Evolutionary conservation across 2,113 vertebrate genomes (phyloP).

Genomic region (Syngnathus typhle): DNA sequence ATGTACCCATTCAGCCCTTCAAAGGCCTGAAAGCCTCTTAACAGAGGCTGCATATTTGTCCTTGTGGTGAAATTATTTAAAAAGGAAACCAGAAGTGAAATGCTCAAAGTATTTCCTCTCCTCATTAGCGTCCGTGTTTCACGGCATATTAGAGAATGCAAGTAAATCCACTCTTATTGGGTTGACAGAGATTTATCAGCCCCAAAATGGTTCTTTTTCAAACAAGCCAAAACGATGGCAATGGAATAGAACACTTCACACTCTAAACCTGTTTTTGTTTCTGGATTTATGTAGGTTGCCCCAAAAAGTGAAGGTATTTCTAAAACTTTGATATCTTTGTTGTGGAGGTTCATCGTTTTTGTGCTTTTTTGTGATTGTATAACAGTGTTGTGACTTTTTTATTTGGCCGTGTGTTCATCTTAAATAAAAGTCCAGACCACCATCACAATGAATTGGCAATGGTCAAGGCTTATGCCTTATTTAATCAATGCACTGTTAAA

Average conservation of each 20-base stretch:
- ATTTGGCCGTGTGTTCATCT: neutral
- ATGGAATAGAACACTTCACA: conserved; percentile 32
- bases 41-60: conserved; percentile 26
- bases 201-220: conserved; percentile 42
- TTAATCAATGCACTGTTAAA: too few species aligned
- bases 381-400: conserved; percentile 1
- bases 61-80: conserved; percentile 44
- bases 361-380: conserved; percentile 24
- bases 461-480: too few species aligned
- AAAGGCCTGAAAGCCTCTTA: conserved; percentile 46
- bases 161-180: conserved; percentile 45
- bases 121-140: conserved; percentile 22
- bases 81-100: conserved; percentile 21
- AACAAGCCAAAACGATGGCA: conserved; percentile 41
- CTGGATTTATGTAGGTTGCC: conserved; percentile 51
- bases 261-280: conserved; percentile 53
- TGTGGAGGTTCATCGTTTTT: conserved; percentile 60
- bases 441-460: too few species aligned
- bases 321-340: conserved; percentile 45
- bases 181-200: conserved; percentile 41
- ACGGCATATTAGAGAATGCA: conserved; percentile 46
- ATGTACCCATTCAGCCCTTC: conserved; percentile 49
- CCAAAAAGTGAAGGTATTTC: conserved; percentile 32
- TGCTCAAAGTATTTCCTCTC: conserved; percentile 23
- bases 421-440: too few species aligned